Percentiles rank a stretch among this genome's conserved stretches.
Conservation (phyloP, 1,140 invertebrate species). For the Zaprionus inermis region DNA sequence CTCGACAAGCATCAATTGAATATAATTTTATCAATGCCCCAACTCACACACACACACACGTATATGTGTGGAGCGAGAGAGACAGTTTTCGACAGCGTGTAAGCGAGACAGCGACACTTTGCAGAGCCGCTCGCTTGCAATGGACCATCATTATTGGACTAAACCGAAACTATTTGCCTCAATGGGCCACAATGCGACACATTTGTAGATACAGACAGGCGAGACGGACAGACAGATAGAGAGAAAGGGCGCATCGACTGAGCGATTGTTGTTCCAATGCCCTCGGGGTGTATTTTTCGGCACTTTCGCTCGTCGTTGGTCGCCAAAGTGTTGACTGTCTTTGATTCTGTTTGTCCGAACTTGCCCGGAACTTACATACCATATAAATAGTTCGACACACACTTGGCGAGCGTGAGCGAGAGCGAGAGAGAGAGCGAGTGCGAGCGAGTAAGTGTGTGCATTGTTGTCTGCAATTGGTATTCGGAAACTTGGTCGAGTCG, state of each 20-base stretch:
- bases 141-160: slow-evolving; percentile 75
- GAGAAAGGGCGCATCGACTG: too few relatives aligned
- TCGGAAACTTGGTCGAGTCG: slow-evolving; percentile 18
- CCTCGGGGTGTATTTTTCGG: slow-evolving; percentile 72
- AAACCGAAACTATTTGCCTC: slow-evolving; percentile 80
- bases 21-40: slow-evolving; percentile 63
- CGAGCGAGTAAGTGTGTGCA: not conserved
- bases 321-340: slow-evolving; percentile 77
- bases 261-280: slow-evolving; percentile 60
- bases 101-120: slow-evolving; percentile 20
- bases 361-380: slow-evolving; percentile 30
- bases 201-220: slow-evolving; percentile 48
- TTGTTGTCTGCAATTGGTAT: slow-evolving; percentile 8
- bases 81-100: slow-evolving; percentile 1
- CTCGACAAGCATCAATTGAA: slow-evolving; percentile 77
- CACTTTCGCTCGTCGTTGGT: slow-evolving; percentile 59
- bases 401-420: not conserved
- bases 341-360: slow-evolving; percentile 76
- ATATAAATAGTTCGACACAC: slow-evolving; percentile 10
- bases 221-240: slow-evolving; percentile 3
- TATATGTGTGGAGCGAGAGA: not conserved
- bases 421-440: not conserved
- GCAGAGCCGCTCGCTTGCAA: slow-evolving; percentile 56
- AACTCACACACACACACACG: slow-evolving; percentile 19
- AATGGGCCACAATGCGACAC: slow-evolving; percentile 75